phyloP scores from a whole-genome alignment of 2,888 invertebrate genomes.

The Nysson spinosus region DNA sequence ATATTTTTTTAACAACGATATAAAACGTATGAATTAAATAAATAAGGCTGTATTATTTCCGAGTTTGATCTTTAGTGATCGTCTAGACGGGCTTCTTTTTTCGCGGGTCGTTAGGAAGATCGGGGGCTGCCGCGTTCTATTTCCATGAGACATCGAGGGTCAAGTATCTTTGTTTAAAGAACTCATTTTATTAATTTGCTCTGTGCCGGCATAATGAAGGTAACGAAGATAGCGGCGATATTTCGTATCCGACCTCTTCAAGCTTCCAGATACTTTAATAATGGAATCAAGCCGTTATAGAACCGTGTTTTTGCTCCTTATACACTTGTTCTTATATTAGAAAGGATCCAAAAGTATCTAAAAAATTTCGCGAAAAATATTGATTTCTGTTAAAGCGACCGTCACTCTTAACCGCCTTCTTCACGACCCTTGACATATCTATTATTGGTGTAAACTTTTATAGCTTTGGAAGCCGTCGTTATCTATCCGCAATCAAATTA shows the following conservation, averaged over 20 bases:
- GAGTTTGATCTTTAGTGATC: constrained; percentile 19
- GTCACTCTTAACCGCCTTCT: no score
- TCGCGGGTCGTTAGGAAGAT: constrained; percentile 29
- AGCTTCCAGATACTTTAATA: constrained; percentile 11
- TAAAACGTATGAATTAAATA: no score
- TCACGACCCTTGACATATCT: no score
- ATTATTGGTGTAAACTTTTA: no score
- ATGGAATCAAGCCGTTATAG: constrained; percentile 14
- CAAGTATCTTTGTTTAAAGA: constrained; percentile 34
- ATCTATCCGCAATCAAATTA: no score
- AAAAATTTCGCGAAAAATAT: no score
- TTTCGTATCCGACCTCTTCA: background rate
- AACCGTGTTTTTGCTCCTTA: background rate
- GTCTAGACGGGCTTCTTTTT: constrained; percentile 31
- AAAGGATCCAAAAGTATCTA: no score
- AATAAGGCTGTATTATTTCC: constrained; percentile 9
- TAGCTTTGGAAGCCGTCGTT: no score
- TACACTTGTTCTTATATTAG: background rate
- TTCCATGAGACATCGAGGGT: constrained; percentile 33
- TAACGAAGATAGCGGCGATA: constrained; percentile 10
- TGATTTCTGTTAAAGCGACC: no score
- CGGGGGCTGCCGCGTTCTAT: constrained; percentile 25
- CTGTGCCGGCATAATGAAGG: constrained; percentile 15
- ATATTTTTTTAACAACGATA: no score
- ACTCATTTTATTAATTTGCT: constrained; percentile 36